Conservation (phyloP, 2,113 vertebrate genomes). For the Piliocolobus tephrosceles region DNA sequence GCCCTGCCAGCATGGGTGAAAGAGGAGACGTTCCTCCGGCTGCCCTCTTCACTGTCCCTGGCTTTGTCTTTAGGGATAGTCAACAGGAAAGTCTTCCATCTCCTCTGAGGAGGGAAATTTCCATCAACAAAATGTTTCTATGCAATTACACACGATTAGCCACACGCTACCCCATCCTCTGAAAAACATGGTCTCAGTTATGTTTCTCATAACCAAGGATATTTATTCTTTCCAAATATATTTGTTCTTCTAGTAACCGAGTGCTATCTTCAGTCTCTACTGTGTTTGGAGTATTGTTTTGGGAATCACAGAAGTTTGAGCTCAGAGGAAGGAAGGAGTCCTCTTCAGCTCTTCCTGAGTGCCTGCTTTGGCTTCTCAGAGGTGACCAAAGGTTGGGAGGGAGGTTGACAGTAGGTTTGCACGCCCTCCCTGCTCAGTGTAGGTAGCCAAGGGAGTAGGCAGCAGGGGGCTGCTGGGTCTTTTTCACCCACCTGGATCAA, state of each 20-base stretch:
- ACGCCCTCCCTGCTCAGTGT: not conserved
- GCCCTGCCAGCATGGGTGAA: not conserved
- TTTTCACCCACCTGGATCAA: not conserved
- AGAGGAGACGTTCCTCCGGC: not conserved
- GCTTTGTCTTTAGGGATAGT: not conserved
- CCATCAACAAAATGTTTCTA: not conserved
- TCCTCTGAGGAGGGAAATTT: not conserved
- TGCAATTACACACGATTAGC: not conserved
- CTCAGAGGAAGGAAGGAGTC: not conserved
- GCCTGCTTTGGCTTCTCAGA: not conserved
- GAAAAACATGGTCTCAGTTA: not conserved
- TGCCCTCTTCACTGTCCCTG: no score
- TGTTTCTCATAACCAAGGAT: not conserved
- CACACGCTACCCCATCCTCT: not conserved
- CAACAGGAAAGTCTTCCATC: not conserved
- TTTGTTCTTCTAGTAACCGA: not conserved
- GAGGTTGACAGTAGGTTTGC: not conserved
- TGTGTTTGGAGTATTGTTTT: not conserved
- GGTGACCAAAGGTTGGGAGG: not conserved
- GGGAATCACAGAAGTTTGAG: not conserved
- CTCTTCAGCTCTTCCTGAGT: not conserved
- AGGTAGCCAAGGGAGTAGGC: not conserved
- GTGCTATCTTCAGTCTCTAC: not conserved
- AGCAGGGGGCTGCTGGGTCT: not conserved
- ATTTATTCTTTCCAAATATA: not conserved